Evolutionary conservation across 2,113 vertebrate genomes (phyloP).

Genomic region (Hylia prasina): DNA sequence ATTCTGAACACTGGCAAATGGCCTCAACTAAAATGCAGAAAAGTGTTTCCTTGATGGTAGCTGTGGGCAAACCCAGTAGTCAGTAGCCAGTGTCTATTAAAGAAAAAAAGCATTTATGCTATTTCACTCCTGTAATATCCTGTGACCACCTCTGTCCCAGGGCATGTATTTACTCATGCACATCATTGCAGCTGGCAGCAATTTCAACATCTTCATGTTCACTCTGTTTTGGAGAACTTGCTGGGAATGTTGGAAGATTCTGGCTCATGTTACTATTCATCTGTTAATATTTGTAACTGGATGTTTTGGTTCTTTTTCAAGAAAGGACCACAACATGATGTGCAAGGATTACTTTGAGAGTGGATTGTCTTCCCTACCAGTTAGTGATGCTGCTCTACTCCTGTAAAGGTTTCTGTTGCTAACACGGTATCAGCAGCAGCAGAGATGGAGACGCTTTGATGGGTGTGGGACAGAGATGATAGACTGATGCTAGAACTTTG

Average conservation of each 20-base stretch:
- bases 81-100: background rate
- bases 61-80: background rate
- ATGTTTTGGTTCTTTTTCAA: background rate
- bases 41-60: background rate
- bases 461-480: background rate
- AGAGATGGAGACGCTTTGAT: background rate
- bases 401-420: background rate
- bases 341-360: background rate
- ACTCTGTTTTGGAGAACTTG: background rate
- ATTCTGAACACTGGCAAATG: background rate
- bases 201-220: background rate
- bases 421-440: background rate
- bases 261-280: background rate
- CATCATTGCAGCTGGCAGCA: background rate
- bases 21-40: background rate
- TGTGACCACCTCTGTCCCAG: background rate
- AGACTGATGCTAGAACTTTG: background rate
- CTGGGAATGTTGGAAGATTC: background rate
- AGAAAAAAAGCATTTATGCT: background rate
- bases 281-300: background rate
- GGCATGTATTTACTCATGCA: accelerated
- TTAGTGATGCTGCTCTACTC: background rate
- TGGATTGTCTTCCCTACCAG: background rate
- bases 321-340: background rate
- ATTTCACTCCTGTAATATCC: background rate